Evolutionary conservation across 2,113 vertebrate genomes (phyloP).

Genomic region (Heterotilapia buettikoferi): DNA sequence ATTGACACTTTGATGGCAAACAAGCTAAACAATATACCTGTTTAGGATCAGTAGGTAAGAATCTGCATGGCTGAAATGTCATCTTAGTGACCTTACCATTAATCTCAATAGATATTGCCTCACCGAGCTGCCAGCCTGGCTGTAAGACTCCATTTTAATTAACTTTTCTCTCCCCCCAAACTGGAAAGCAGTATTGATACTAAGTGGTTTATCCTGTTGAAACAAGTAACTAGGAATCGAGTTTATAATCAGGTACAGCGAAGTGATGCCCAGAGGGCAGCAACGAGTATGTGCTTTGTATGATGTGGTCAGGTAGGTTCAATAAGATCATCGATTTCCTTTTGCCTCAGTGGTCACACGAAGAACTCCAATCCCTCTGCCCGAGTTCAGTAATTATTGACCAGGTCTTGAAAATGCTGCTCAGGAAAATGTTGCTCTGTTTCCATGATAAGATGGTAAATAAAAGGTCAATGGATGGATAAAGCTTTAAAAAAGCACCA

Average conservation of each 20-base stretch:
- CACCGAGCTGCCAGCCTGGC: not conserved
- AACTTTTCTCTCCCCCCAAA: not conserved
- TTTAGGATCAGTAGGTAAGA: not conserved
- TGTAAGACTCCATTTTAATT: not conserved
- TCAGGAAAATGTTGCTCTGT: not conserved
- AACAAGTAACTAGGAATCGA: not conserved
- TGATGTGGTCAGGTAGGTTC: not conserved
- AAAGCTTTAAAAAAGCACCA: not conserved
- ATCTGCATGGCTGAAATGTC: not conserved
- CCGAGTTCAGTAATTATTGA: not conserved
- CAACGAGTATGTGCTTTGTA: not conserved
- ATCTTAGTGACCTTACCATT: not conserved
- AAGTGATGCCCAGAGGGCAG: not conserved
- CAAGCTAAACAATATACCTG: not conserved
- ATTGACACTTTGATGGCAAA: not conserved
- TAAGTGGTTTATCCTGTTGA: not conserved
- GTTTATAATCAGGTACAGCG: not conserved
- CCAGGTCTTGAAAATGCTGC: not conserved
- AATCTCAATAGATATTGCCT: not conserved
- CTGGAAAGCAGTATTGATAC: not conserved
- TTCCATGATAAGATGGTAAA: not conserved
- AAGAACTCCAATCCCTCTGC: not conserved
- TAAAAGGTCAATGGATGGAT: not conserved
- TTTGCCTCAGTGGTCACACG: not conserved
- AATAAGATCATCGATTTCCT: not conserved